Base-by-base conservation (phyloP, 1,140 invertebrate genomes). In the Trichogramma pretiosum region DNA sequence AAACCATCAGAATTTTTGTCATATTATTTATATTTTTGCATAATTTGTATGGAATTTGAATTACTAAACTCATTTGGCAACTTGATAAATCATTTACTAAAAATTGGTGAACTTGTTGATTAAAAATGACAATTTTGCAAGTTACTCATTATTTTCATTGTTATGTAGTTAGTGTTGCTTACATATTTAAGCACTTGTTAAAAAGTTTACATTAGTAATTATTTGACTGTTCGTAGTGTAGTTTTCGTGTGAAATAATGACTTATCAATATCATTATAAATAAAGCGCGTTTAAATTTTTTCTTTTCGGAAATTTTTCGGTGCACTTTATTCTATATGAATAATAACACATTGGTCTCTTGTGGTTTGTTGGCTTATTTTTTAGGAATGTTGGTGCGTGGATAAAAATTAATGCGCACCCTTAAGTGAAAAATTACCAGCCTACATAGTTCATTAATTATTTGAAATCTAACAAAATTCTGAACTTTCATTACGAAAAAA, bases 331-430 rank as follows among this genome's bases (percentile, higher is more conserved):
- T 11, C 5, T 28, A 5, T 28, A 28, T 7, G 5, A 7, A 28
- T 28, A 28, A 28, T 28, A 28, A 28, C 24, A 28, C 24, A 28
- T 11, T 28, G 5, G 5, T 28, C 49, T 51, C 49, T 51, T 51
- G 49, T 51, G 49, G 17, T 51, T 51, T 22, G 49, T 46, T 51
- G 40, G 49, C 43, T 51, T n/a, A n/a, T n/a, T 41, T 41, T 5
- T 3, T 32, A 28, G 49, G 49, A 46, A 51, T 42, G 49, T 51
- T 46, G 43, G 49, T 51, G 43, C 19, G 42, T 17, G 23, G n/a
- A 16, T 28, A 13, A 17, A 32, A 19, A 22, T 23, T 34, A 5
- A 37, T 26, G 16, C 17, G 19, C 14, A 13, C 19, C 16, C 10
- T 13, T 10, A 13, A 38, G 22, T 1, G 18, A 38, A 38, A 11